Evolutionary conservation across 92 coral and sea anemone species (phyloP), one percentile per base, ranked within the genome.

Genomic region (Paramuricea clavata): DNA sequence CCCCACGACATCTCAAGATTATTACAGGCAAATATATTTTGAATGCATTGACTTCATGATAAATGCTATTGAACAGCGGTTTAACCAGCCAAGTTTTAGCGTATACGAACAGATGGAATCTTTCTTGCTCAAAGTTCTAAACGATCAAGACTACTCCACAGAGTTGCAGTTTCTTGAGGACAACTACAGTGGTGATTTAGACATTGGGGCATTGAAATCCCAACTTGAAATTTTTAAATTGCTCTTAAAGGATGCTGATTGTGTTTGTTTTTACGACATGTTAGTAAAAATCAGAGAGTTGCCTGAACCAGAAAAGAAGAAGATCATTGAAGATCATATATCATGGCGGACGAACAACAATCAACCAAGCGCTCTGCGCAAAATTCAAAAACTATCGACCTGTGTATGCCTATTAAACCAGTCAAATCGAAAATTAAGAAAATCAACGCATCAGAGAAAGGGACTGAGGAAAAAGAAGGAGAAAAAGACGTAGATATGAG

Each of bases 21-120:
- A 89, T 83, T 73, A 85, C 68, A 86, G 89, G 44, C 74, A 81
- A 74, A 75, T 93, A 78, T 91, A 93, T 71, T 93, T 85, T 75
- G 91, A 89, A 82, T 88, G 86, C 69, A 76, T 90, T 26, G 93
- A 90, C 82, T 89, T 90, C 31, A 90, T 91, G 52, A 81, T 89
- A 36, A 91, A 80, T 72, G 92, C 92, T 23, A 91, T 93, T 69
- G 95, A 90, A 35, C 56, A 81, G 78, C 92, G 94, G 74, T 93
- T 91, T 78, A 85, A 70, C 74, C 97, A 93, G 79, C 83, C 81
- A 69, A 88, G 95, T 89, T 93, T 88, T 79, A 36, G 49, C 59
- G 83, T 74, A 76, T 93, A 85, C 50, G 89, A 30, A 62, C 64
- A 84, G 86, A 87, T 90, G 88, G 87, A 93, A 87, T 90, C 93